Conservation (phyloP, 1,140 invertebrate genomes). For the Procambarus virginalis region DNA sequence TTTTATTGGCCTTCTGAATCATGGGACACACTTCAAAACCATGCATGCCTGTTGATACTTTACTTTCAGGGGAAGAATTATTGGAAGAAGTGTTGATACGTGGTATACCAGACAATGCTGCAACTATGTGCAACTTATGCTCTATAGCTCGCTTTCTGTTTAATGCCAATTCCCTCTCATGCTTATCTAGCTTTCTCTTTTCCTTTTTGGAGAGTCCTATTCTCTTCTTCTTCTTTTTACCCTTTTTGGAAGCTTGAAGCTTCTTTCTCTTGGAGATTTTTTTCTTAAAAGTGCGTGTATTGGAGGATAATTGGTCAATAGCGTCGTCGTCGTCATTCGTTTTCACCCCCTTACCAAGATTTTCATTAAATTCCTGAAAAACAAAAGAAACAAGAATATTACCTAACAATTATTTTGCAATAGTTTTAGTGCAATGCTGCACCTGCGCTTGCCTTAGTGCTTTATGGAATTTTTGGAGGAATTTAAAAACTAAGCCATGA, state of each 20-base stretch:
- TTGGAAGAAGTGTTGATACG: not conserved
- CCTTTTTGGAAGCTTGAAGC: not conserved
- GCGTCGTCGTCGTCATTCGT: not conserved
- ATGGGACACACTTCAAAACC: constrained; percentile 36
- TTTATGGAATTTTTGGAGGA: too few relatives aligned
- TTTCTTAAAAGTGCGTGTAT: not conserved
- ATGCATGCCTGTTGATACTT: not conserved
- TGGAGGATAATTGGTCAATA: not conserved
- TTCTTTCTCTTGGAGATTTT: constrained; percentile 3
- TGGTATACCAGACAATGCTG: not conserved
- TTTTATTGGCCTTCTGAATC: not conserved
- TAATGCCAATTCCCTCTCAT: not conserved
- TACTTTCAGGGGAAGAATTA: not conserved
- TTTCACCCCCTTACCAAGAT: not conserved
- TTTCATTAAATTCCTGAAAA: constrained; percentile 38
- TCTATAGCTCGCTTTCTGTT: constrained; percentile 16
- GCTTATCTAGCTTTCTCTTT: not conserved
- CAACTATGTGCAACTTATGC: not conserved
- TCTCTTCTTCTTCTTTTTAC: not conserved
- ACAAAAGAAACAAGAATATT: not conserved
- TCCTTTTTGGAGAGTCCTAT: not conserved
- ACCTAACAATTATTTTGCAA: too few relatives aligned
- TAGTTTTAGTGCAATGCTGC: too few relatives aligned
- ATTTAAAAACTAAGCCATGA: too few relatives aligned
- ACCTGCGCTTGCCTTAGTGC: too few relatives aligned